Evolutionary conservation across 2,113 vertebrate species (phyloP).

Genomic region (Illadopsis cleaveri): DNA sequence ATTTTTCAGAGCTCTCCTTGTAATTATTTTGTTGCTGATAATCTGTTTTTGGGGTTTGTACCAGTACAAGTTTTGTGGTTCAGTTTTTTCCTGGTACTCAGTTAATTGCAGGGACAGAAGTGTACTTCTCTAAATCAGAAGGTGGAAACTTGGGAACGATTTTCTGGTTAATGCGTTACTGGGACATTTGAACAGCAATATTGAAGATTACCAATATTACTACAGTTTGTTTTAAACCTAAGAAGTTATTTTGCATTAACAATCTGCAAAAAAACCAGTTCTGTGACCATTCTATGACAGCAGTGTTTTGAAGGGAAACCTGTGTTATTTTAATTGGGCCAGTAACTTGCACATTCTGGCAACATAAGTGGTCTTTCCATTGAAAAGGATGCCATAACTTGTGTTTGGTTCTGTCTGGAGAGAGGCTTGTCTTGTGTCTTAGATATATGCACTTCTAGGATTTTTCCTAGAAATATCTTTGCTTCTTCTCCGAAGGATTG

Average conservation of each 20-base stretch:
- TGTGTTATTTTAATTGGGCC: background rate
- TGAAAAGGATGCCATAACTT: fast-evolving
- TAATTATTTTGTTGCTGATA: background rate
- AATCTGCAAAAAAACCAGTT: background rate
- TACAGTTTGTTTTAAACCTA: background rate
- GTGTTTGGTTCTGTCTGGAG: background rate
- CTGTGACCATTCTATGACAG: background rate
- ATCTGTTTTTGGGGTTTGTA: fast-evolving
- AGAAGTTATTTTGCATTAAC: background rate
- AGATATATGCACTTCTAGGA: background rate
- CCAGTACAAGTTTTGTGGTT: background rate
- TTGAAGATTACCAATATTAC: background rate
- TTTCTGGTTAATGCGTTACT: background rate
- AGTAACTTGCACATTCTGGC: background rate
- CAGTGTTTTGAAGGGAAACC: background rate
- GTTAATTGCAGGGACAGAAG: background rate
- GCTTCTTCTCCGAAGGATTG: background rate
- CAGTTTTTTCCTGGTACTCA: background rate
- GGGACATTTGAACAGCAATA: fast-evolving
- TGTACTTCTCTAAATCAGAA: background rate
- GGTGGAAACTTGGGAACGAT: background rate
- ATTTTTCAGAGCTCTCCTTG: background rate
- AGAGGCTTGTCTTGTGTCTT: background rate
- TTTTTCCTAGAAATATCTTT: background rate
- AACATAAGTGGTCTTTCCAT: background rate